Conservation (phyloP, 2,797 vertebrate species). For the Euphonia xanthogaster region DNA sequence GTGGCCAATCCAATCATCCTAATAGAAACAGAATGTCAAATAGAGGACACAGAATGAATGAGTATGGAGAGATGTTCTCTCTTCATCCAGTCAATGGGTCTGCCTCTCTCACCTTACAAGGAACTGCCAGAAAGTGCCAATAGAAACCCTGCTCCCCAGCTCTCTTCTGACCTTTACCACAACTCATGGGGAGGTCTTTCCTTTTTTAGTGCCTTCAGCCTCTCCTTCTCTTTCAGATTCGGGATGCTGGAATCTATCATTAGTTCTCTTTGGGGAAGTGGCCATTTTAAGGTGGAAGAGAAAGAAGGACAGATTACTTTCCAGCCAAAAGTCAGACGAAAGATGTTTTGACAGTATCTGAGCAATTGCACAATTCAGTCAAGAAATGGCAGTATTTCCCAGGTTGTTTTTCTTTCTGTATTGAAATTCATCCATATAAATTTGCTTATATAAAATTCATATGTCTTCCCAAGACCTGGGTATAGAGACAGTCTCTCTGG, state of each 20-base stretch:
- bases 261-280: background rate
- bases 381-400: background rate
- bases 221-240: background rate
- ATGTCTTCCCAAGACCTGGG: background rate
- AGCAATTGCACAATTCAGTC: background rate
- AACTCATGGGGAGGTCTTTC: background rate
- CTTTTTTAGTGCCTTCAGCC: background rate
- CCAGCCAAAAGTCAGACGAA: background rate
- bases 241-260: fast-evolving
- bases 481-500: background rate
- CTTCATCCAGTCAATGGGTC: background rate
- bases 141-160: background rate
- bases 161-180: background rate
- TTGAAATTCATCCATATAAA: background rate
- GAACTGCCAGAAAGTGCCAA: background rate
- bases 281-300: background rate
- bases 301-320: background rate
- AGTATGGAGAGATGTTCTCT: background rate
- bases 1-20: background rate
- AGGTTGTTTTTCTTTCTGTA: background rate
- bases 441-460: background rate
- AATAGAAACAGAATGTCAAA: background rate
- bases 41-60: background rate
- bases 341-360: background rate
- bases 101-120: background rate